Evolutionary conservation across 2,888 invertebrate genomes (phyloP).

Genomic region (Drosophila leonis): DNA sequence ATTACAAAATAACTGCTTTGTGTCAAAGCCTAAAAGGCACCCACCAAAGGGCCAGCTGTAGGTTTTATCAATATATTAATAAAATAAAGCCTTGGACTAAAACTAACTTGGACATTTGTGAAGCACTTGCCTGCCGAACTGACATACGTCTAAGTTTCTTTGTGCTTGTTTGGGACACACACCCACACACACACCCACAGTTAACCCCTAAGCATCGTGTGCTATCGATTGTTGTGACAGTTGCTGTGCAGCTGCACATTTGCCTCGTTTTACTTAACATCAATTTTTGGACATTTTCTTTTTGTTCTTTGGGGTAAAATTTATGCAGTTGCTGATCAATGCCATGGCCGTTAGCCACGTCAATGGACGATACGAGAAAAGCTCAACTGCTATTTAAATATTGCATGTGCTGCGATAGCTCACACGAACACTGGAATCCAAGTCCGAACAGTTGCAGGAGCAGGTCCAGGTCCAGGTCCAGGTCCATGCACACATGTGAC

Average conservation of each 20-base stretch:
- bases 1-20: constrained; percentile 34
- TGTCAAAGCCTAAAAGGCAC: constrained; percentile 8
- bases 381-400: constrained; percentile 71
- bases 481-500: constrained; percentile 61
- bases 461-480: constrained; percentile 26
- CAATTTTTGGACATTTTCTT: constrained; percentile 31
- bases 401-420: constrained; percentile 62
- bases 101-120: not conserved
- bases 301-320: constrained; percentile 19
- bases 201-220: constrained; percentile 18
- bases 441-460: constrained; percentile 10
- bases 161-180: not conserved
- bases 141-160: not conserved
- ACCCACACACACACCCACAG: constrained; percentile 1
- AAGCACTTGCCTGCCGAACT: not conserved
- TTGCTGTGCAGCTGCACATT: constrained; percentile 44
- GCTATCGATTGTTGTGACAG: constrained; percentile 60
- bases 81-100: not conserved
- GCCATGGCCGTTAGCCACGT: constrained; percentile 78
- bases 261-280: constrained; percentile 39
- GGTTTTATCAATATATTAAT: not conserved
- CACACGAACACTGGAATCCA: constrained; percentile 13
- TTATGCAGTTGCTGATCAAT: constrained; percentile 69
- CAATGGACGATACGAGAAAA: constrained; percentile 48
- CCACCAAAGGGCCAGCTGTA: not conserved